These are phyloP conservation scores for Pyrgilauda ruficollis DNA, from an alignment of 2,113 vertebrate genomes.

Conservation along the genomic window DNA sequence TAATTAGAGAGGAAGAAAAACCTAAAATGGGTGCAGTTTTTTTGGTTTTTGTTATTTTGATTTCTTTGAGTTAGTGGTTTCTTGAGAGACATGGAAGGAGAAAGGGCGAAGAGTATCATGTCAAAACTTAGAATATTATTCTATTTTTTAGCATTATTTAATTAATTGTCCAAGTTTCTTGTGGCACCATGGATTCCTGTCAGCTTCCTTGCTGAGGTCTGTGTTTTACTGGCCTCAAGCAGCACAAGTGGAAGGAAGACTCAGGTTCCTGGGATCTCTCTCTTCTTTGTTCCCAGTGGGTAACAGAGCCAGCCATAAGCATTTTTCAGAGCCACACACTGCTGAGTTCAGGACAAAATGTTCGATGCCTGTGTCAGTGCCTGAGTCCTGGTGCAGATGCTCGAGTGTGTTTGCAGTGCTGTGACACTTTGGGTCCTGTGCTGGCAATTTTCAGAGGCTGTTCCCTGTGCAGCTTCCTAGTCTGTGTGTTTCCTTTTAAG, in stretches of 20 bases:
- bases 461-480: fast-evolving
- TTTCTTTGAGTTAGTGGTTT: not conserved
- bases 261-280: fast-evolving
- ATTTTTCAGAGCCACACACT: fast-evolving
- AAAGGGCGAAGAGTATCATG: not conserved
- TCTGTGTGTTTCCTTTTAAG: not conserved
- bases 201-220: not conserved
- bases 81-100: not conserved
- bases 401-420: fast-evolving
- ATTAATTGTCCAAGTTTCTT: not conserved
- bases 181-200: not conserved
- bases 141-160: not conserved
- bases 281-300: fast-evolving
- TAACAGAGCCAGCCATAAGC: not conserved
- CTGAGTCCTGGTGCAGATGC: not conserved
- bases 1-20: not conserved
- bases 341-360: not conserved
- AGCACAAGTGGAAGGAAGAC: not conserved
- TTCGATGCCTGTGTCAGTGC: not conserved
- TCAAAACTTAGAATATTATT: not conserved
- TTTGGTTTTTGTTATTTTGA: not conserved
- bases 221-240: not conserved
- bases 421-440: not conserved
- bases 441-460: fast-evolving
- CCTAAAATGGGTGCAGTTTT: not conserved